phyloP scores from a whole-genome alignment of 2,888 invertebrate species.

The Amphipoea lucens region DNA sequence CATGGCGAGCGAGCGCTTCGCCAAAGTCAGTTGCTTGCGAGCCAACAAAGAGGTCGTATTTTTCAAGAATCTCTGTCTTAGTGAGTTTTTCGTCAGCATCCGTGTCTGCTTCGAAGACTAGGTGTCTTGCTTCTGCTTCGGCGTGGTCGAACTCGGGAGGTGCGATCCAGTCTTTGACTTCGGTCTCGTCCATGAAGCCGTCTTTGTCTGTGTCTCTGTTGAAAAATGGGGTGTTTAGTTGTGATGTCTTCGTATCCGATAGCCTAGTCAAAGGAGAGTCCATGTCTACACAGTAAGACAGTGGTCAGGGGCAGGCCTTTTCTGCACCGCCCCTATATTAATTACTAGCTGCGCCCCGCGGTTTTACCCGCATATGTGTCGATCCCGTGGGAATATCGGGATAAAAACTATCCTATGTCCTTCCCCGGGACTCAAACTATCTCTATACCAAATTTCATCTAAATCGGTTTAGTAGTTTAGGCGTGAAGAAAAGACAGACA shows the following conservation, averaged over 20 bases:
- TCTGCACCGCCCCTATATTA: no score
- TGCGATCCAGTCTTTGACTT: slow-evolving; percentile 98
- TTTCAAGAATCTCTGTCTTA: slow-evolving; percentile 96
- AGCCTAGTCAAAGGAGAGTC: not conserved
- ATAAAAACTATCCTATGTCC: no score
- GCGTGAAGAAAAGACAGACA: no score
- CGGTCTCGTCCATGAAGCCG: slow-evolving; percentile 96
- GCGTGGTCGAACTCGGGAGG: slow-evolving; percentile 99
- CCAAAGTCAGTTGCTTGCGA: slow-evolving; percentile 99
- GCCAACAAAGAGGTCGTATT: slow-evolving; percentile 99
- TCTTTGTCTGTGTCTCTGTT: slow-evolving; percentile 95
- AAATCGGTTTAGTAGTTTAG: no score
- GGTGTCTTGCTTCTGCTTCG: slow-evolving; percentile 98
- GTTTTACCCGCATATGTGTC: no score
- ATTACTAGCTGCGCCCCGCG: no score
- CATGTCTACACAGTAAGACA: no score
- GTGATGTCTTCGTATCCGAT: not conserved
- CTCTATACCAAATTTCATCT: no score
- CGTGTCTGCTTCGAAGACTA: slow-evolving; percentile 97
- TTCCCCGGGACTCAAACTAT: no score
- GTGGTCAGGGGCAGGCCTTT: no score
- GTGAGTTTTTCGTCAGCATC: slow-evolving; percentile 97
- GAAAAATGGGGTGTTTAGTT: slow-evolving; percentile 14
- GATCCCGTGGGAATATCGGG: no score
- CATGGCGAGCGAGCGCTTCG: slow-evolving; percentile 97